A percentile compares a stretch with the other conserved stretches of the same genome.
Conservation (phyloP, 2,113 vertebrate species). For the Scopus umbretta region DNA sequence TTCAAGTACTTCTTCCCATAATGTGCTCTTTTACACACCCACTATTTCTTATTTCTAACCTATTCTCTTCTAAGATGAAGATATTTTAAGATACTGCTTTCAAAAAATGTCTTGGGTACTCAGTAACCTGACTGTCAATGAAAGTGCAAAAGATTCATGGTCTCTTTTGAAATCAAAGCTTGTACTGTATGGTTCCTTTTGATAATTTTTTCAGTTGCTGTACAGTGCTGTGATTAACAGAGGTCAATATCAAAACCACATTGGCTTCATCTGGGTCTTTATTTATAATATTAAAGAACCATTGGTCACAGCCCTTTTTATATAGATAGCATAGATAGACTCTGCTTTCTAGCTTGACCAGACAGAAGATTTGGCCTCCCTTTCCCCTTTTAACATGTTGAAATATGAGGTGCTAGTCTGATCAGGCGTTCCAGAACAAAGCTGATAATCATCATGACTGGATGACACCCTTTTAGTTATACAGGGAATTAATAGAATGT, state of each 20-base stretch:
- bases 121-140: not conserved
- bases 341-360: not conserved
- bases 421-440: not conserved
- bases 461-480: not conserved
- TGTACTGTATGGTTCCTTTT: not conserved
- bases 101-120: not conserved
- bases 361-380: not conserved
- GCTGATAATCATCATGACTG: not conserved
- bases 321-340: not conserved
- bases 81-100: not conserved
- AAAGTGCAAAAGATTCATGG: not conserved
- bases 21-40: not conserved
- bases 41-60: not conserved
- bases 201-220: not conserved
- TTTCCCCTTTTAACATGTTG: not conserved
- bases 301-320: not conserved
- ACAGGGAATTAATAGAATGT: not conserved
- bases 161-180: not conserved
- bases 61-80: not conserved
- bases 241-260: not conserved
- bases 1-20: slow-evolving; percentile 22
- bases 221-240: not conserved
- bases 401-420: not conserved
- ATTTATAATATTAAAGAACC: not conserved
- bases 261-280: not conserved